These are phyloP conservation scores for Sebastes minor DNA, from an alignment of 2,797 vertebrate species.

Conservation along the genomic window DNA sequence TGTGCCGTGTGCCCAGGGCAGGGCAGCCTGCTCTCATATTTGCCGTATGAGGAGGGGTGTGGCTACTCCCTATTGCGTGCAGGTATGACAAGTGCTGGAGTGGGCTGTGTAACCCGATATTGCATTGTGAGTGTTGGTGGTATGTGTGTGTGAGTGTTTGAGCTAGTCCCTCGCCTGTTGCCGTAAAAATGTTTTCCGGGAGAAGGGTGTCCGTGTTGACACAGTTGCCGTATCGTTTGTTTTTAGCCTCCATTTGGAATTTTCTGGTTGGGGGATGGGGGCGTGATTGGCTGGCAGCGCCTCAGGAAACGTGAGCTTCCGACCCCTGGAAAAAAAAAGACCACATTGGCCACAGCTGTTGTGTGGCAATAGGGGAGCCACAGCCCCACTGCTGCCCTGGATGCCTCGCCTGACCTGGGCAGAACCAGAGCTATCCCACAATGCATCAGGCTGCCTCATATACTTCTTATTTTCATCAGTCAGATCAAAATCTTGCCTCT, in stretches of 20 bases:
- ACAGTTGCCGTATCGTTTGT: slow-evolving; percentile 87
- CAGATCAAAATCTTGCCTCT: slow-evolving; percentile 2
- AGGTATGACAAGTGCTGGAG: slow-evolving; percentile 78
- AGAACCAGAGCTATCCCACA: slow-evolving; percentile 8
- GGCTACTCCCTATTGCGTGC: slow-evolving; percentile 68
- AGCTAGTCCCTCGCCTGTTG: slow-evolving; percentile 50
- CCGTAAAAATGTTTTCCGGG: slow-evolving; percentile 74
- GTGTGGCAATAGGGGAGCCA: slow-evolving; percentile 69
- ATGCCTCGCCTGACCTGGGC: slow-evolving; percentile 66
- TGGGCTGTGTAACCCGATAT: slow-evolving; percentile 70
- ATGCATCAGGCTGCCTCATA: slow-evolving; percentile 2
- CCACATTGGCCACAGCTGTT: slow-evolving; percentile 85
- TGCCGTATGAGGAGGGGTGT: slow-evolving; percentile 61
- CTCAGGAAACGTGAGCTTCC: slow-evolving; percentile 80
- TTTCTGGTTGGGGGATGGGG: slow-evolving; percentile 50
- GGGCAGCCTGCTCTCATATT: slow-evolving; percentile 59
- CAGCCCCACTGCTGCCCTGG: slow-evolving; percentile 61
- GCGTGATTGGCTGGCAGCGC: slow-evolving; percentile 70
- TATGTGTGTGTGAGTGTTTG: slow-evolving; percentile 41
- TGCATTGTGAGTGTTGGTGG: slow-evolving; percentile 53
- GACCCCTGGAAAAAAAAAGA: slow-evolving; percentile 52
- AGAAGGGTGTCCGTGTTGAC: slow-evolving; percentile 81
- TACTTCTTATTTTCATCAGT: slow-evolving; percentile 14
- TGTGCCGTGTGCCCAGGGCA: slow-evolving; percentile 62
- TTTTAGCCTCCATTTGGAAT: slow-evolving; percentile 87